Base-by-base conservation (phyloP, 1,140 invertebrate genomes). In the Daktulosphaira vitifoliae region DNA sequence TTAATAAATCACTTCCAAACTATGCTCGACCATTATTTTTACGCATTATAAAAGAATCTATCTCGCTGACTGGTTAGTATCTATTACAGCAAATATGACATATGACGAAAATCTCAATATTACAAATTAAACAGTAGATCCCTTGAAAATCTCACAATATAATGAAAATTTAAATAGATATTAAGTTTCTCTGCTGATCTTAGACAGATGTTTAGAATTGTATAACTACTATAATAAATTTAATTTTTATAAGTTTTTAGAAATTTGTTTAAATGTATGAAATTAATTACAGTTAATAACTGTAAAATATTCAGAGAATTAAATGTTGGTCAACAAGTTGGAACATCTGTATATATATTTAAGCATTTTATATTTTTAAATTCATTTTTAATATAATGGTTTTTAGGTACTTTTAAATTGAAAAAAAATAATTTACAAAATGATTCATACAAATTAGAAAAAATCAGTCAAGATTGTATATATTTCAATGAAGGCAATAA, bases 1-100 rank as follows among this genome's bases (percentile, higher is more conserved):
- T 93, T 15, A 81, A 82, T 62, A 79, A 83, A 48, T 76, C 81
- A 16, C 76, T 98, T 15, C 91, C 94, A 2, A 65, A 79, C 0
- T 98, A 94, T 74, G 90, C 95, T 0, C 77, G 86, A 48, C 95
- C 95, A 1, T 71, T 96, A 2, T 97, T 98, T 76, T 72, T 97
- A n/a, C 78, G 94, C 62, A 77, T 96, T 25, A 74, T 93, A 22
- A 62, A 62, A 79, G 84, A 44, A 26, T 76, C 84, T 71, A 79
- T 94, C 20, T 87, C 91, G 1, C 79, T 90, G 48, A 97, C 94
- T 49, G 89, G 86, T 84, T 76, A 71, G 49, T 66, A 38, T n/a
- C n/a, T n/a, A n/a, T n/a, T n/a, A n/a, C 33, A 65, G 65, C n/a
- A 39, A n/a, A 39, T n/a, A 9, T 8, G 8, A 39, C 38, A 8